Conservation (phyloP, 2,797 vertebrate genomes). For the Tangara arthus region DNA sequence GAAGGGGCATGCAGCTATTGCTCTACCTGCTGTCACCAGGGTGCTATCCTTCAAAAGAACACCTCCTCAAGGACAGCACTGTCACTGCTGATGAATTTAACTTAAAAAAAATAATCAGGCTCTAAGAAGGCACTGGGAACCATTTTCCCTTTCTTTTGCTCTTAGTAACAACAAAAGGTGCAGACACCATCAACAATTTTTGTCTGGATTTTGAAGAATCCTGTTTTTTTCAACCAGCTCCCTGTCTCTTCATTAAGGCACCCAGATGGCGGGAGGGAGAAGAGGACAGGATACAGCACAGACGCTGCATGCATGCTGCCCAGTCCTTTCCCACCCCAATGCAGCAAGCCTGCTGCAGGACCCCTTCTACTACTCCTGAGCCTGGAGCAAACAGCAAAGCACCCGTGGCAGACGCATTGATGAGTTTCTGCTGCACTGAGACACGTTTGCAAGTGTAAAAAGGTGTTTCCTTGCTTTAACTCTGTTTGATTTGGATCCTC, state of each 20-base stretch:
- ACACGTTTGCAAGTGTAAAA: fast-evolving
- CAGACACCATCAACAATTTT: background rate
- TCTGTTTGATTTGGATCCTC: background rate
- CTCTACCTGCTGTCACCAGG: constrained; percentile 55
- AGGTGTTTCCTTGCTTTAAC: background rate
- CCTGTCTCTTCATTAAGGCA: background rate
- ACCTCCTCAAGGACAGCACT: constrained; percentile 62
- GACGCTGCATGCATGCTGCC: background rate
- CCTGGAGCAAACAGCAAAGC: background rate
- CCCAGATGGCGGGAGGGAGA: background rate
- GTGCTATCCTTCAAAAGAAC: constrained; percentile 65
- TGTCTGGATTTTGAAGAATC: background rate
- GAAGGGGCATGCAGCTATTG: constrained; percentile 6
- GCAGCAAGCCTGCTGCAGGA: background rate
- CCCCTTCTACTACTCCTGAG: background rate
- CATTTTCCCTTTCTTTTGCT: background rate
- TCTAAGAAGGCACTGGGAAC: background rate
- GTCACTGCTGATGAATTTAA: constrained; percentile 43
- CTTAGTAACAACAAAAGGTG: background rate
- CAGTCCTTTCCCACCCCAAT: background rate
- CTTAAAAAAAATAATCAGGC: background rate
- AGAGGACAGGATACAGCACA: background rate
- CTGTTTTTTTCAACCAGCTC: background rate
- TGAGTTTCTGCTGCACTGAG: background rate
- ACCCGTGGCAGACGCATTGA: background rate